These are phyloP conservation scores for Nebria ingens DNA, from an alignment of 1,140 invertebrate species.

Conservation along the genomic window DNA sequence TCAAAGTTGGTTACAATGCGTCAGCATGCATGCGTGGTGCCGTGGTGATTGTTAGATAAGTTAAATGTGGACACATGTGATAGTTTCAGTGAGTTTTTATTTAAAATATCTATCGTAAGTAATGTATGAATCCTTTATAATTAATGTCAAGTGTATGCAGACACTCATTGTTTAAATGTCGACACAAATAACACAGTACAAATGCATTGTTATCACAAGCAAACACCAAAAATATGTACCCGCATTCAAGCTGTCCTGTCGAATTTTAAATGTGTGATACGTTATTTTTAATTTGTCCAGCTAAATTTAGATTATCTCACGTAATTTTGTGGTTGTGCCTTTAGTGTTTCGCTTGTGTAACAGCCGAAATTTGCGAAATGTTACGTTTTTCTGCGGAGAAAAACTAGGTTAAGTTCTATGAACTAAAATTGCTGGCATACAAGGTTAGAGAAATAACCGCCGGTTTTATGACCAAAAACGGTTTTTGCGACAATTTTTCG, in stretches of 20 bases:
- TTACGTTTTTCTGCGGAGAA: not conserved
- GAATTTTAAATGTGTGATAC: not conserved
- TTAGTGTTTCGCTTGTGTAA: not conserved
- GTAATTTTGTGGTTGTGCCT: not conserved
- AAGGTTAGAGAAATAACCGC: not conserved
- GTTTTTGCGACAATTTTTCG: no score
- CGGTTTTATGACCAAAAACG: no score
- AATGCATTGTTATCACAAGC: not conserved
- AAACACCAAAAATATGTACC: not conserved
- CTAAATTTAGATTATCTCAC: not conserved
- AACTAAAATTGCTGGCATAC: not conserved
- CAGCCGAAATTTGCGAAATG: not conserved
- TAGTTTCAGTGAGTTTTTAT: conserved; percentile 4
- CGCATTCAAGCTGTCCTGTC: not conserved
- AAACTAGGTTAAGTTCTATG: not conserved
- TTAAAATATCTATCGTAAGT: not conserved
- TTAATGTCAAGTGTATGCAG: not conserved
- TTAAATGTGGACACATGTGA: conserved; percentile 6
- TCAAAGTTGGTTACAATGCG: not conserved
- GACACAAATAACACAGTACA: not conserved
- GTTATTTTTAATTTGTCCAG: not conserved
- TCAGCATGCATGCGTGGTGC: conserved; percentile 5
- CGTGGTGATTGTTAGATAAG: conserved; percentile 6
- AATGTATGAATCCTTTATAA: not conserved
- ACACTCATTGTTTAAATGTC: not conserved